Conservation (phyloP, 2,113 vertebrate species). For the Hemiprocne comata region DNA sequence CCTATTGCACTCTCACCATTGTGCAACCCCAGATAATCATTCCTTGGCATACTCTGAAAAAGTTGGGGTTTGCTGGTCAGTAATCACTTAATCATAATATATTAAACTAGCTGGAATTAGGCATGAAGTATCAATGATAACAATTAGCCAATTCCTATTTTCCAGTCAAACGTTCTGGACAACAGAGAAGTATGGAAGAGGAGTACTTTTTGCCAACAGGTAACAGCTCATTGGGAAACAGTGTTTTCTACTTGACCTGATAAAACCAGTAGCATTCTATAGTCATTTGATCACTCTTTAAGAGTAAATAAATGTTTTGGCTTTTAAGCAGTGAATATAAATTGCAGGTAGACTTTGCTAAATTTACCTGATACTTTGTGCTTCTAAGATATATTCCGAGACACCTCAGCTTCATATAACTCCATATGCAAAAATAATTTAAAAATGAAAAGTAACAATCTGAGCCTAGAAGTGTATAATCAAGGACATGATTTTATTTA, state of each 20-base stretch:
- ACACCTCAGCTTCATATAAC: not conserved
- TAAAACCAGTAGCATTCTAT: not conserved
- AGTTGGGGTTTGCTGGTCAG: not conserved
- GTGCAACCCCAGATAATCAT: not conserved
- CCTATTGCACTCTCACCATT: not conserved
- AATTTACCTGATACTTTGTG: not conserved
- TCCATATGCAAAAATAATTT: not conserved
- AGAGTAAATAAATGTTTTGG: not conserved
- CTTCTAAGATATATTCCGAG: not conserved
- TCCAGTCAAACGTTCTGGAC: slow-evolving; percentile 8
- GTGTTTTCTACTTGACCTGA: not conserved
- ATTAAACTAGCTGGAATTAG: not conserved
- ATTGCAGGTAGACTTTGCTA: not conserved
- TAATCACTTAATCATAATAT: not conserved
- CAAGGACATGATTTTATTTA: not conserved
- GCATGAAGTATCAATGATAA: not conserved
- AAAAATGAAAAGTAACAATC: not conserved
- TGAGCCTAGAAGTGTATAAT: not conserved
- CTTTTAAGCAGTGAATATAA: not conserved
- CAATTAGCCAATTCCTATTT: not conserved
- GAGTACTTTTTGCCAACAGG: slow-evolving; percentile 10
- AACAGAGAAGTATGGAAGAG: slow-evolving; percentile 16
- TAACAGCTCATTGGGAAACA: not conserved
- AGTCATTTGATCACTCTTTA: not conserved
- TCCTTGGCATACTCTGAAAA: not conserved